Percentiles rank a stretch among this genome's conserved stretches.
Evolutionary conservation across 2,888 invertebrate species (phyloP).

Genomic region (Pelosia muscerda): DNA sequence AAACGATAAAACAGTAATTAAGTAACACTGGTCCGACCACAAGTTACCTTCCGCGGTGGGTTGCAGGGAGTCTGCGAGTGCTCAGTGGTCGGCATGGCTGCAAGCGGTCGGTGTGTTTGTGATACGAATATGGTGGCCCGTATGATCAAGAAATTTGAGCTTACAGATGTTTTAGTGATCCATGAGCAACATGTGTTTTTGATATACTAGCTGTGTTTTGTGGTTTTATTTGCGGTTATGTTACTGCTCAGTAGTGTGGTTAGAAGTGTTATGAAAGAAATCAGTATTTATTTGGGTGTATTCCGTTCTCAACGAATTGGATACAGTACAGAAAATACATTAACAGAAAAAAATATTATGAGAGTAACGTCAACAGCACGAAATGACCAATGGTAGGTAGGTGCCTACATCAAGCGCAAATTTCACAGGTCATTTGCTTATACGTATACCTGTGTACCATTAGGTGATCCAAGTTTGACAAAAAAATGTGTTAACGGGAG

Average conservation of each 20-base stretch:
- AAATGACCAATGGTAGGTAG: too few relatives aligned
- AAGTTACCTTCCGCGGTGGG: not conserved
- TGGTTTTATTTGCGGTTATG: not conserved
- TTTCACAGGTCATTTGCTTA: too few relatives aligned
- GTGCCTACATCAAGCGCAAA: too few relatives aligned
- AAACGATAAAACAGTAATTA: slow-evolving; percentile 3
- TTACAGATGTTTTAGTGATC: not conserved
- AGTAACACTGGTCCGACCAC: slow-evolving; percentile 3
- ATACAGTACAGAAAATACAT: not conserved
- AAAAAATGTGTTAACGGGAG: too few relatives aligned
- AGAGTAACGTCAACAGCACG: not conserved
- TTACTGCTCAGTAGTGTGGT: not conserved
- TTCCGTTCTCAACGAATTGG: too few relatives aligned
- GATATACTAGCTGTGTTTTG: not conserved
- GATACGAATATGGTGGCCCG: not conserved
- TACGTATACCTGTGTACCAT: too few relatives aligned
- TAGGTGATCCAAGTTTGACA: too few relatives aligned
- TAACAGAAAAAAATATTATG: not conserved
- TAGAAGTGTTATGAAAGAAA: not conserved
- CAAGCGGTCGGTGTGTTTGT: not conserved
- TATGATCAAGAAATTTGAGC: not conserved
- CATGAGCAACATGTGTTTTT: not conserved
- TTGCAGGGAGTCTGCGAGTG: not conserved
- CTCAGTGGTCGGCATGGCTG: not conserved
- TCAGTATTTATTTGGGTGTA: not conserved